Base-by-base conservation (phyloP, 1,140 invertebrate genomes). In the Phymorhynchus buccinoides region DNA sequence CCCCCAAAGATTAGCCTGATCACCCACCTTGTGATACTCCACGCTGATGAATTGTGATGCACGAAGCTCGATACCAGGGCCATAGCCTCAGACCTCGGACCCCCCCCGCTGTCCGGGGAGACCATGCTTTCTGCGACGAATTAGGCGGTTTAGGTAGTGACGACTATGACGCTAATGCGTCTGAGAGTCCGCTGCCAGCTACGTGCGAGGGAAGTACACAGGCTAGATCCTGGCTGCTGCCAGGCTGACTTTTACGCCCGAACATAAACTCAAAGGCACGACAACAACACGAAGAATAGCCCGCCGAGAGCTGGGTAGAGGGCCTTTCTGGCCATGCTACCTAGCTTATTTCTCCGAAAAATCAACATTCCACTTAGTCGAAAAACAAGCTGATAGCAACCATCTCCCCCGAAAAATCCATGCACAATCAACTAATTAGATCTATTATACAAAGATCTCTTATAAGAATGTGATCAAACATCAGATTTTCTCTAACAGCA, bases 181-280 rank as follows among this genome's bases (percentile, higher is more conserved):
- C n/a, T n/a, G n/a, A n/a, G n/a, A n/a, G n/a, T n/a, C n/a, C n/a
- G 81, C n/a, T 88, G 87, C 62, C 87, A 85, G 44, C 88, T 86
- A 80, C 79, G 99, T 94, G 35, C 93, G 90, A 7, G 95, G 87
- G 42, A 88, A 88, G 75, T 92, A 87, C 56, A 97, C 95, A n/a
- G 94, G 94, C 0, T 95, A n/a, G 94, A 41, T 94, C 93, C 2
- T 62, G 30, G 91, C 84, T 94, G 94, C n/a, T 91, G 84, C 92
- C 99, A 97, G 41, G 99, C 92, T 2, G 96, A 96, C 96, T n/a
- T n/a, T n/a, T n/a, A n/a, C n/a, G n/a, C n/a, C n/a, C n/a, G n/a
- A n/a, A n/a, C n/a, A n/a, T n/a, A n/a, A 99, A 99, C 94, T 99
- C 98, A 91, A 98, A 97, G 6, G 97, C 97, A 14, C 99, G 95